Evolutionary conservation across 2,888 invertebrate genomes (phyloP).

Genomic region (Thecocarcelia acutangulata): DNA sequence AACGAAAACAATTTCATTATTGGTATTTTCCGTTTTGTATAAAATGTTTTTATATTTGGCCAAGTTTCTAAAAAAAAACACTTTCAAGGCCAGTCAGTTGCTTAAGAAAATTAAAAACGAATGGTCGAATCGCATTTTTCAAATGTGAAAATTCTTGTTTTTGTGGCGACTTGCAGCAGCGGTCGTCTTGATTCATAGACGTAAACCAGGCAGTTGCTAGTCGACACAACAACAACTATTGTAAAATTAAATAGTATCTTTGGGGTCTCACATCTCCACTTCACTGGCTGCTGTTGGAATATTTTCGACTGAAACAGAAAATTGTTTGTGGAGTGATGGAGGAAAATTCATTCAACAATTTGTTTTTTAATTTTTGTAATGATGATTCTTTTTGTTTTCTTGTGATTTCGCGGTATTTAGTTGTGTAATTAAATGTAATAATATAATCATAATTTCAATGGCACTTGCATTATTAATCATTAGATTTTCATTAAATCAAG

Average conservation of each 20-base stretch:
- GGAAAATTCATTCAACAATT: constrained; percentile 55
- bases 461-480: constrained; percentile 14
- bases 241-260: not conserved
- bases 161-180: not conserved
- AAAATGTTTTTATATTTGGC: constrained; percentile 1
- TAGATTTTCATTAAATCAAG: not conserved
- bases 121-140: constrained; percentile 10
- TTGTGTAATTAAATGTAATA: constrained; percentile 34
- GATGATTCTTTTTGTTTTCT: constrained; percentile 47
- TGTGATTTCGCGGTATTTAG: constrained; percentile 5
- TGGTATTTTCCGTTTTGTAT: too few relatives aligned
- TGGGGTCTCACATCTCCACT: not conserved
- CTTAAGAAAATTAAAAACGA: constrained; percentile 34
- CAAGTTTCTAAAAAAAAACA: constrained; percentile 23
- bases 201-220: constrained; percentile 1
- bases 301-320: not conserved
- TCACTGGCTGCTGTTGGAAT: not conserved
- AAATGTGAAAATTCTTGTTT: constrained; percentile 40
- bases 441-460: constrained; percentile 29
- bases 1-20: too few relatives aligned
- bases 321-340: constrained; percentile 5
- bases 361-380: constrained; percentile 28
- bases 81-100: constrained; percentile 43
- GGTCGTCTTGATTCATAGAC: constrained; percentile 37
- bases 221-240: not conserved